Conservation (phyloP, 2,888 invertebrate species). For the Pediacus dermestoides region DNA sequence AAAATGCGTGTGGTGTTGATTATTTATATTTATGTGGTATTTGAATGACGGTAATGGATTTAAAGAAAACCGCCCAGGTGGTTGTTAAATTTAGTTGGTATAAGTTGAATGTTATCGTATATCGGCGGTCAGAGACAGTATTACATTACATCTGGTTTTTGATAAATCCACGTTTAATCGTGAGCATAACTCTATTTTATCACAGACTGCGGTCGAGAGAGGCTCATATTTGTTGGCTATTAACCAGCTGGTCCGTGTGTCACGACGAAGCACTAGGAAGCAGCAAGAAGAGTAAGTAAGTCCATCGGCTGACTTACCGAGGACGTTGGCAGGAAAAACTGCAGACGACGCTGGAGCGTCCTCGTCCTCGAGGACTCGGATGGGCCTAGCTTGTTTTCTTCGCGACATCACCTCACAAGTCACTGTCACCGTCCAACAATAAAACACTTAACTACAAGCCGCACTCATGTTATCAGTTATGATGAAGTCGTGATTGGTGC, state of each 20-base stretch:
- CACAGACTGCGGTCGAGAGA: constrained; percentile 14
- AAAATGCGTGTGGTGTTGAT: neutral
- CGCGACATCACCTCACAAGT: constrained; percentile 51
- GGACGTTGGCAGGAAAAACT: constrained; percentile 25
- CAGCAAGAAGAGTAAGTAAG: constrained; percentile 18
- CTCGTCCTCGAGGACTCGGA: constrained; percentile 53
- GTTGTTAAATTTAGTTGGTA: constrained; percentile 23
- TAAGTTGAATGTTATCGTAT: constrained; percentile 33
- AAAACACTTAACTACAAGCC: constrained; percentile 29
- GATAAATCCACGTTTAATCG: constrained; percentile 39
- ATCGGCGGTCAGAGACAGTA: constrained; percentile 28
- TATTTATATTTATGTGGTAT: constrained; percentile 6
- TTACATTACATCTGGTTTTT: constrained; percentile 43
- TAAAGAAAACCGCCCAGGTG: constrained; percentile 33
- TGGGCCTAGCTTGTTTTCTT: constrained; percentile 55
- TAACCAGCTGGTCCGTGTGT: constrained; percentile 9
- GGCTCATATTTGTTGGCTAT: constrained; percentile 9
- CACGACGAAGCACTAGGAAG: constrained; percentile 6
- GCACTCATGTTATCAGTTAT: constrained; percentile 37
- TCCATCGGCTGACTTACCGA: constrained; percentile 37
- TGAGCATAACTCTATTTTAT: constrained; percentile 35
- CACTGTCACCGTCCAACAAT: constrained; percentile 37
- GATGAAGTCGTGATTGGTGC: constrained; percentile 42
- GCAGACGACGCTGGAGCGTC: constrained; percentile 34
- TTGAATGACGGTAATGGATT: constrained; percentile 24